phyloP scores from a whole-genome alignment of 2,797 vertebrate genomes.

The Galaxias olidus region DNA sequence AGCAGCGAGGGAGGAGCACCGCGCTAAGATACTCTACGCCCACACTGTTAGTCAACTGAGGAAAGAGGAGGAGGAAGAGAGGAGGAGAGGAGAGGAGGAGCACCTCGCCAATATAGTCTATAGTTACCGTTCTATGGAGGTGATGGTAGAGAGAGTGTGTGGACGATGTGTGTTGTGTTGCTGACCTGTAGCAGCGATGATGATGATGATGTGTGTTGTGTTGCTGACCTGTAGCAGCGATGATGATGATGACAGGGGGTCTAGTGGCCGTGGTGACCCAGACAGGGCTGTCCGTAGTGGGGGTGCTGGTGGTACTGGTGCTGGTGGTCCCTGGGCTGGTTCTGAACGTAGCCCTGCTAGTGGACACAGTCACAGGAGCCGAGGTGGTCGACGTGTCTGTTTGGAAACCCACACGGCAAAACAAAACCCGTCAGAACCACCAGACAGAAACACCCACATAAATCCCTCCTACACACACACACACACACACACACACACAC shows the following conservation, averaged over 20 bases:
- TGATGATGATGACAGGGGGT: slow-evolving; percentile 43
- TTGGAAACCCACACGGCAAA: slow-evolving; percentile 19
- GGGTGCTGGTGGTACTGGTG: slow-evolving; percentile 22
- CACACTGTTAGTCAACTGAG: no score
- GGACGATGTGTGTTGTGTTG: not conserved
- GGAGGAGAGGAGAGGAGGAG: not conserved
- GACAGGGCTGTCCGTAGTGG: slow-evolving; percentile 22
- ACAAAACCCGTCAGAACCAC: slow-evolving; percentile 4
- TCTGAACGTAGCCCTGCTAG: slow-evolving; percentile 12
- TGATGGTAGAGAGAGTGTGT: not conserved
- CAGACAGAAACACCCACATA: no score
- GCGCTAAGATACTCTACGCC: no score
- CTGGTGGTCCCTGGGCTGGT: slow-evolving; percentile 14
- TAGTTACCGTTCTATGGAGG: not conserved
- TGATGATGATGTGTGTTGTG: no score
- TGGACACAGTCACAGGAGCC: slow-evolving; percentile 57
- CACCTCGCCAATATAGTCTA: no score
- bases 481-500: slow-evolving; percentile 11
- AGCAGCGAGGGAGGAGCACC: no score
- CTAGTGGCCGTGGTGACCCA: slow-evolving; percentile 61
- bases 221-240: slow-evolving; percentile 64
- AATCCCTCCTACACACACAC: not conserved
- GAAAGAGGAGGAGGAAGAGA: no score
- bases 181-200: slow-evolving; percentile 64
- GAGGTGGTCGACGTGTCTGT: slow-evolving; percentile 68